These are phyloP conservation scores for Maniola hyperantus DNA, from an alignment of 2,888 invertebrate genomes.

Conservation along the genomic window DNA sequence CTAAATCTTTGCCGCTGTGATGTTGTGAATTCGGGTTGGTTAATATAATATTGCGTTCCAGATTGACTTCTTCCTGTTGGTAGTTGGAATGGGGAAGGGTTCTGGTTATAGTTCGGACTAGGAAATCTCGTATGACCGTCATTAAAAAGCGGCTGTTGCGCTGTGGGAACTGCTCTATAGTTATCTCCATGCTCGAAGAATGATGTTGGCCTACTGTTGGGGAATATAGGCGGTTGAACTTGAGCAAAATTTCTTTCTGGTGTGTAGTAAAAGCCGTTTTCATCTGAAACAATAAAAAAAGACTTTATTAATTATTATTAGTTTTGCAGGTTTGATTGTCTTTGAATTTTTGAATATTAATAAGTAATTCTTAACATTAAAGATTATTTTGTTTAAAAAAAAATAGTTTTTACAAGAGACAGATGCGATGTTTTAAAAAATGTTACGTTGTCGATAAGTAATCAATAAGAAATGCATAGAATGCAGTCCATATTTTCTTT, in stretches of 20 bases:
- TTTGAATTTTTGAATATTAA: background rate
- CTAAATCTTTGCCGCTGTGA: slow-evolving; percentile 68
- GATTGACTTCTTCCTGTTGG: slow-evolving; percentile 77
- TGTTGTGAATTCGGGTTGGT: slow-evolving; percentile 71
- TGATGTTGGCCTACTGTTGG: slow-evolving; percentile 65
- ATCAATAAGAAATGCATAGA: slow-evolving; percentile 9
- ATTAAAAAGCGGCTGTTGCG: slow-evolving; percentile 64
- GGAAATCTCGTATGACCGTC: slow-evolving; percentile 71
- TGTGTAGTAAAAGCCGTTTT: slow-evolving; percentile 74
- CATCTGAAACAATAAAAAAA: slow-evolving; percentile 68
- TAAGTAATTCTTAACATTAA: no score
- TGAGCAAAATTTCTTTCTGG: slow-evolving; percentile 80
- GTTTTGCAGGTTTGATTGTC: background rate
- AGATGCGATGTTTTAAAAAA: slow-evolving; percentile 6
- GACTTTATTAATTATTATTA: background rate
- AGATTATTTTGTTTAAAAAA: no score
- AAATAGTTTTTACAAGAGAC: background rate
- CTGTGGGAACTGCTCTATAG: slow-evolving; percentile 61
- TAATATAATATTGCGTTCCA: slow-evolving; percentile 71
- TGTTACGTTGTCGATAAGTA: slow-evolving; percentile 5
- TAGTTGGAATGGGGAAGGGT: slow-evolving; percentile 76
- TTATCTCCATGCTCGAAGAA: slow-evolving; percentile 69
- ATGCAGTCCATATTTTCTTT: slow-evolving; percentile 16
- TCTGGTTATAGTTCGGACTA: slow-evolving; percentile 76
- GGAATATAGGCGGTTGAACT: slow-evolving; percentile 76